Evolutionary conservation across 2,797 vertebrate genomes (phyloP).

Genomic region (Peromyscus melanophrys): DNA sequence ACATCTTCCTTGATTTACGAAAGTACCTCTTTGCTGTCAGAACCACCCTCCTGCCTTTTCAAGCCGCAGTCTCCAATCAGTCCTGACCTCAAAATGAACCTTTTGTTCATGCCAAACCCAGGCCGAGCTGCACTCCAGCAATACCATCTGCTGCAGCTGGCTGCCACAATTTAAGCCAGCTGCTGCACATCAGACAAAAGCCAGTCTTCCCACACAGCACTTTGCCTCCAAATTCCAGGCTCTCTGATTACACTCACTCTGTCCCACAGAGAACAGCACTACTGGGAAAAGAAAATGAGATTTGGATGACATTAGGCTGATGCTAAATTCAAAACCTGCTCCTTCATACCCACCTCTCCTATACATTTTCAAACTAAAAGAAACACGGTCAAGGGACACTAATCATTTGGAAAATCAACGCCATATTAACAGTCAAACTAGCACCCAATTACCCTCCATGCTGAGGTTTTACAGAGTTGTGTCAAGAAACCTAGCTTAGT

Average conservation of each 20-base stretch:
- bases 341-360: not conserved
- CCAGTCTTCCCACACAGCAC: constrained; percentile 56
- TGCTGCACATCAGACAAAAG: constrained; percentile 44
- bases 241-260: constrained; percentile 18
- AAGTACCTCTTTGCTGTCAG: constrained; percentile 46
- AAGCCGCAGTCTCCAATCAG: not conserved
- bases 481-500: not conserved
- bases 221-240: constrained; percentile 25
- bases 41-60: not conserved
- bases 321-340: not conserved
- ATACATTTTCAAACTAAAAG: constrained; percentile 32
- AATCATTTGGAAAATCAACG: constrained; percentile 22
- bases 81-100: constrained; percentile 63
- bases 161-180: constrained; percentile 59
- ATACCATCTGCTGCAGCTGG: constrained; percentile 73
- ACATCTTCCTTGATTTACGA: not conserved
- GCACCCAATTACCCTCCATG: not conserved
- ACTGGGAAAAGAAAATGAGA: constrained; percentile 51
- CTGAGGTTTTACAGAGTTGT: not conserved
- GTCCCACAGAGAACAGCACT: constrained; percentile 16
- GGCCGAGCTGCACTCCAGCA: not conserved
- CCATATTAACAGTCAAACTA: constrained; percentile 34
- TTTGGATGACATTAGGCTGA: not conserved
- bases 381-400: constrained; percentile 13
- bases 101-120: constrained; percentile 63